Base-by-base conservation (phyloP, 1,140 invertebrate genomes). In the Triops longicaudatus region DNA sequence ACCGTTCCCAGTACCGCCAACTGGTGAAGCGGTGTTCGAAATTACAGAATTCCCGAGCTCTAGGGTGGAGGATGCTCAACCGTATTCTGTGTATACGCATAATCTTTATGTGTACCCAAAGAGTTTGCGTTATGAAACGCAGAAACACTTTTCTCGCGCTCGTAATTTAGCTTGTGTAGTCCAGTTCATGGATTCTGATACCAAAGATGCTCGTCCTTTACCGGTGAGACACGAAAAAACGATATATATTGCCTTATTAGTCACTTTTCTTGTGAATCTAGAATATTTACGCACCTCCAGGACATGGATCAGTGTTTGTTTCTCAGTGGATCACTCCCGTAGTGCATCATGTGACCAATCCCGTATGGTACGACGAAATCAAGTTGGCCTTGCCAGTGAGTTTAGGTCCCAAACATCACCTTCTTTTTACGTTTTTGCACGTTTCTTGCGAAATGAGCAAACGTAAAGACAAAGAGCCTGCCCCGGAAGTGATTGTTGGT, bases 101-200 rank as follows among this genome's bases (percentile, higher is more conserved):
- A 91, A 95, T 83, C 84, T 98, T 0, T 98, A 96, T 84, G 90
- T 98, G 1, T 96, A 96, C 84, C 96, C 96, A 0, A 85, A 92
- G 77, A 88, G 85, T 75, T 85, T 98, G 10, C 93, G 91, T 82
- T 97, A 95, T 83, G 95, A 97, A 83, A 91, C 91, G n/a, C 95
- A 97, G 84, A 97, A 96, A 83, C 87, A 90, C 80, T 93, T 96
- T 81, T 90, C 89, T 0, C 86, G 94, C 82, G 95, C 95, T 0
- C 87, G 95, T 80, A 98, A 98, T 82, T 95, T 98, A 80, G 92
- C 93, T 0, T 96, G 94, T 79, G 88, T 91, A 71, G 87, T 98
- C 10, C 94, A 98, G 85, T 82, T 98, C 27, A 86, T 91, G 75
- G 93, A 96, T 81, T 88, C 88, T 43, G 93, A 96, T 84, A 84